Conservation (phyloP, 2,113 vertebrate species). For the Accipiter virgatus region DNA sequence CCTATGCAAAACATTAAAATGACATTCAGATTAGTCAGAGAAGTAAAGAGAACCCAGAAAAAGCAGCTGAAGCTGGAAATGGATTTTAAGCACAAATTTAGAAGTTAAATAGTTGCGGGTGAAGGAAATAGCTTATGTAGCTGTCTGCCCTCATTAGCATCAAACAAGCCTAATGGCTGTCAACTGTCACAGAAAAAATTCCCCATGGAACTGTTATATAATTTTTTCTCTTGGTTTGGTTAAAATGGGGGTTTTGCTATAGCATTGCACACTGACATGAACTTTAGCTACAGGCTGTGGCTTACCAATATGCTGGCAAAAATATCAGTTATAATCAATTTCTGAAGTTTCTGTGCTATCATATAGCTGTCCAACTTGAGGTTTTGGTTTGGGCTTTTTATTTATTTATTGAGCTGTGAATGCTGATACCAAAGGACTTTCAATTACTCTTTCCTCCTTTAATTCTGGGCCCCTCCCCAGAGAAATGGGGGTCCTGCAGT, state of each 20-base stretch:
- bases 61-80: slow-evolving; percentile 15
- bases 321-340: background rate
- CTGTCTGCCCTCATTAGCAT: slow-evolving; percentile 42
- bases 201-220: background rate
- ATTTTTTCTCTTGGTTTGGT: slow-evolving; percentile 20
- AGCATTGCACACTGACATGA: background rate
- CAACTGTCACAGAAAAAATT: slow-evolving; percentile 39
- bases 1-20: background rate
- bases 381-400: background rate
- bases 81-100: slow-evolving; percentile 35
- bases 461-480: rapidly evolving
- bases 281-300: background rate
- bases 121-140: background rate
- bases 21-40: slow-evolving; percentile 37
- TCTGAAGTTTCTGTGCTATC: background rate
- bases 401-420: background rate
- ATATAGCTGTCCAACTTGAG: background rate
- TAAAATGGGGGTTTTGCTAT: background rate
- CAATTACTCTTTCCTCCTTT: background rate
- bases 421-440: background rate
- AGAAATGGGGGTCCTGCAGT: background rate
- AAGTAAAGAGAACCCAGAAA: background rate
- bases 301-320: background rate
- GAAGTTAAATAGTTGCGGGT: slow-evolving; percentile 28
- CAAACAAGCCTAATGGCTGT: slow-evolving; percentile 43